A percentile compares a stretch with the other conserved stretches of the same genome.
phyloP scores from a whole-genome alignment of 2,888 invertebrate genomes.

The Melipona beecheii region DNA sequence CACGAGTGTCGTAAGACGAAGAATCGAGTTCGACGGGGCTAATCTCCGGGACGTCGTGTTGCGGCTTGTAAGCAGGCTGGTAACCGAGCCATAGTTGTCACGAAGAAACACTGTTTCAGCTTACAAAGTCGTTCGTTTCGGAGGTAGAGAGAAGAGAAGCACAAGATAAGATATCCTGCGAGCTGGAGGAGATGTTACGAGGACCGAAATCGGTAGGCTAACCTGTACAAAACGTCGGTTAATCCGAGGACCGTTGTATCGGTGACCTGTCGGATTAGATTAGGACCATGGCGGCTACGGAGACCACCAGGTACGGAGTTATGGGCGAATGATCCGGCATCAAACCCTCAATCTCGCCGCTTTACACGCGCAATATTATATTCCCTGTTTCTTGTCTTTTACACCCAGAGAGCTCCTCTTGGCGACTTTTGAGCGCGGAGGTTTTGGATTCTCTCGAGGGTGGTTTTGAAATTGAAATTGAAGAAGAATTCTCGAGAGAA shows the following conservation, averaged over 20 bases:
- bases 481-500: too few species aligned
- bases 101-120: constrained; percentile 27
- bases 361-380: constrained; percentile 26
- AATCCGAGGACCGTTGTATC: constrained; percentile 74
- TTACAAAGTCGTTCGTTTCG: constrained; percentile 46
- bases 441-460: neutral
- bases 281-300: constrained; percentile 70
- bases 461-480: too few species aligned
- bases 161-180: constrained; percentile 51
- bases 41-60: constrained; percentile 6
- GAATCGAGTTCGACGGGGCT: neutral
- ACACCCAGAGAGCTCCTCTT: neutral
- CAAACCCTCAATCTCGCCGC: constrained; percentile 55
- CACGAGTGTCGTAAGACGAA: neutral
- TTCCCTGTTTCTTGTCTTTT: constrained; percentile 13
- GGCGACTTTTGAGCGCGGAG: neutral
- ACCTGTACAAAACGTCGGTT: constrained; percentile 79
- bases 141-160: constrained; percentile 32
- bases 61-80: constrained; percentile 18
- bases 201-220: constrained; percentile 75
- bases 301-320: constrained; percentile 76
- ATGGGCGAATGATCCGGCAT: constrained; percentile 75
- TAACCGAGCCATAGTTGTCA: constrained; percentile 27
- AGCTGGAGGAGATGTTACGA: constrained; percentile 30
- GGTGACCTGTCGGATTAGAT: constrained; percentile 80